Evolutionary conservation across 1,140 invertebrate species (phyloP).

Genomic region (Sarcophaga peregrina): DNA sequence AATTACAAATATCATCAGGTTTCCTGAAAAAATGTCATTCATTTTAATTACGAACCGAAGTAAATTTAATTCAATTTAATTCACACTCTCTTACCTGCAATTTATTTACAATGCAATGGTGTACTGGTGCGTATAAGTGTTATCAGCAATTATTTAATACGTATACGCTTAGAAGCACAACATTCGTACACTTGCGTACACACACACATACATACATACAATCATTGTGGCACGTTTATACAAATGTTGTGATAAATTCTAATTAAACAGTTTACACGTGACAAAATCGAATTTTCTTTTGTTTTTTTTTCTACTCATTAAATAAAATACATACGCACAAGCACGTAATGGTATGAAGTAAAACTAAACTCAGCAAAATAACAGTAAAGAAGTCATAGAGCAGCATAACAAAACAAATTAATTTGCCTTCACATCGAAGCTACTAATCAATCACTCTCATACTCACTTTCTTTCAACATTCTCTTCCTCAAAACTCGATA

Average conservation of each 20-base stretch:
- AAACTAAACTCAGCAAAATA: neutral
- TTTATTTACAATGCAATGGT: too few relatives aligned
- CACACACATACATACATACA: neutral
- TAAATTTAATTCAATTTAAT: too few relatives aligned
- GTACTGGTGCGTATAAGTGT: neutral
- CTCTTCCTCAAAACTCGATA: too few relatives aligned
- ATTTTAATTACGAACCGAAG: too few relatives aligned
- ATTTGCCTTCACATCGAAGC: neutral
- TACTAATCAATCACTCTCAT: neutral
- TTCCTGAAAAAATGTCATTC: too few relatives aligned
- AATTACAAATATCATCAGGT: too few relatives aligned
- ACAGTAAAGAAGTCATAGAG: neutral
- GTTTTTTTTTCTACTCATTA: too few relatives aligned
- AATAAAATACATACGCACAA: too few relatives aligned
- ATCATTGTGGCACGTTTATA: neutral
- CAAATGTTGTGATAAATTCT: neutral
- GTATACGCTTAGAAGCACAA: neutral
- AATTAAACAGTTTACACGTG: neutral
- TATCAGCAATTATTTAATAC: slow-evolving; percentile 5
- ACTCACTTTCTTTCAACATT: too few relatives aligned
- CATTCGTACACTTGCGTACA: neutral
- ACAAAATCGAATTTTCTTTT: neutral
- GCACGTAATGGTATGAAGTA: neutral
- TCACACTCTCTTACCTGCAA: too few relatives aligned
- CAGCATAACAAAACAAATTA: neutral